Base-by-base conservation (phyloP, 2,888 invertebrate genomes). In the Copidosoma aretas region DNA sequence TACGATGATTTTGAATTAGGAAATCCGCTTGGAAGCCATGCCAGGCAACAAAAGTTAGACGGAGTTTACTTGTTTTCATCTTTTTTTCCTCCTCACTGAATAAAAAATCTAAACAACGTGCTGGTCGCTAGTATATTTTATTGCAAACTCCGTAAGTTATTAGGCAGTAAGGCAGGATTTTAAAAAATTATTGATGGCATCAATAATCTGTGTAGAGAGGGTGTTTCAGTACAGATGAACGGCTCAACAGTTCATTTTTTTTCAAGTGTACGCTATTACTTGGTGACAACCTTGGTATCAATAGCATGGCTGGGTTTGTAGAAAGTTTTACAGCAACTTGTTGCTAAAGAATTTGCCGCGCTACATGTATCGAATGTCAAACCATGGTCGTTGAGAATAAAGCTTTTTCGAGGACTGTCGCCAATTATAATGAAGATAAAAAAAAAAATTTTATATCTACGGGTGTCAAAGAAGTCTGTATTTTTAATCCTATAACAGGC, bases 1-100 rank as follows among this genome's bases (percentile, higher is more conserved):
- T 71, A 54, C 32, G 58, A 71, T 25, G 62, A 63, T 53, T 67
- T 72, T 51, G 52, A 71, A 39, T 58, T 57, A 10, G 41, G 61
- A 43, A 71, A 71, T 53, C 8, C 51, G 1, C n/a, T 68, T 10
- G 66, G 70, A 49, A 66, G 66, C 43, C 62, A 62, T 43, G 56
- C 51, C 5, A 60, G 64, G 39, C 57, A 71, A 56, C 56, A 61
- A 49, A 71, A 71, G 52, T 49, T 70, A 14, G 64, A 64, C 8
- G 64, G 64, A 19, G 43, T 43, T 32, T 70, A 67, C 24, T 32
- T 63, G 46, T 66, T 59, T 5, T 19, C 59, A 22, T 59, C 66
- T 58, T 67, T 61, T 46, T 22, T 71, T 17, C 64, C 69, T 8
- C 69, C 65, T 39, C 59, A 66, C 43, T 12, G 52, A 57, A 41